These are phyloP conservation scores for Autographa pulchrina DNA, from an alignment of 2,888 invertebrate genomes.

Conservation along the genomic window DNA sequence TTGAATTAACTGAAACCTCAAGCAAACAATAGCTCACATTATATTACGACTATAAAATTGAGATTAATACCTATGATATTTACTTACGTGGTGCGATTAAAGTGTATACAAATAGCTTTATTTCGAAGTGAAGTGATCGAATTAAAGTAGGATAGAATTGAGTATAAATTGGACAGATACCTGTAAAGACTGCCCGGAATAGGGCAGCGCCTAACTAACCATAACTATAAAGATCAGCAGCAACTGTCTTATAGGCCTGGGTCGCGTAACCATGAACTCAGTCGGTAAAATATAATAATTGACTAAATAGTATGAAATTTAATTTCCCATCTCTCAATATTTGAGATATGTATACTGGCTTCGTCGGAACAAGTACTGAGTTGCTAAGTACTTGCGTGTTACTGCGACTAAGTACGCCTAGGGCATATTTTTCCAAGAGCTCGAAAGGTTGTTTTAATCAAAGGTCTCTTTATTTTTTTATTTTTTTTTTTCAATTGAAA, in stretches of 20 bases:
- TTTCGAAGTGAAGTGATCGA: conserved; percentile 51
- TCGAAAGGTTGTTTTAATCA: conserved; percentile 19
- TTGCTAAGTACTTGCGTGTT: conserved; percentile 27
- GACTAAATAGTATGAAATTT: conserved; percentile 55
- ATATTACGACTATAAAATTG: conserved; percentile 59
- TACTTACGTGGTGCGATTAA: conserved; percentile 58
- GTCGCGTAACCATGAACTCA: conserved; percentile 68
- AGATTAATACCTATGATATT: conserved; percentile 59
- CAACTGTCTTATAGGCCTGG: conserved; percentile 76
- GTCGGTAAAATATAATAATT: conserved; percentile 49
- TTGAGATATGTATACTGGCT: conserved; percentile 64
- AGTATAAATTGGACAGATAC: conserved; percentile 28
- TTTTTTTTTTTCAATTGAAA: conserved; percentile 59
- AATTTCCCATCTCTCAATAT: conserved; percentile 53
- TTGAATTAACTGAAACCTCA: conserved; percentile 51
- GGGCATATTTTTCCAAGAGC: conserved; percentile 39
- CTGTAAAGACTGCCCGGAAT: conserved; percentile 45
- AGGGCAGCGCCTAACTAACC: conserved; percentile 60
- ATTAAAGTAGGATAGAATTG: conserved; percentile 36
- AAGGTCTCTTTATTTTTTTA: conserved; percentile 30
- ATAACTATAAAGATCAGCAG: conserved; percentile 57
- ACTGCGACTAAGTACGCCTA: conserved; percentile 39
- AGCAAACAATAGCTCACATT: conserved; percentile 56
- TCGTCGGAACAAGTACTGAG: conserved; percentile 33
- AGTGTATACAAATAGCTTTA: conserved; percentile 52